Evolutionary conservation across 2,888 invertebrate species (phyloP), one percentile per base, ranked within the genome.

Genomic region (Ecliptopera silaceata): DNA sequence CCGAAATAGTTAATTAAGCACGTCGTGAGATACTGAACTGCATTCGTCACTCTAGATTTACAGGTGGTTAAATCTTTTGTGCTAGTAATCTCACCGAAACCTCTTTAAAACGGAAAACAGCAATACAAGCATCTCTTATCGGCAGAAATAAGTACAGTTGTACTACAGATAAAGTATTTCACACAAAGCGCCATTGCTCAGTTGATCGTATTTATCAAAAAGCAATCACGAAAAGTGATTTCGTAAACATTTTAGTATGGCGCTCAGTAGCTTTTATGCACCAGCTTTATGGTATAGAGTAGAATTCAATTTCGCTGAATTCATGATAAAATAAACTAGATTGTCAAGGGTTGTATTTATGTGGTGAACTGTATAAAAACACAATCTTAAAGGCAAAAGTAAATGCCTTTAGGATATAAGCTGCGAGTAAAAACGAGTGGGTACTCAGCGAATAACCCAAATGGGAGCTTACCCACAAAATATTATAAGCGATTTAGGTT

Each of bases 261-360:
- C 64, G 56, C 72, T 63, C 63, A 68, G 68, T 69, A 63, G 61
- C 72, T 64, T 70, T 75, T 74, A 74, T 75, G 75, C 75, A 71
- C 68, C 70, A 66, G 65, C 34, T 75, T 74, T 74, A 71, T 70
- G 69, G 74, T 46, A 71, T 68, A 64, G 62, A 71, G 64, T 71
- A 68, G 72, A 75, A 79, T 79, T 79, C 78, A 75, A 78, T 79
- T 77, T 66, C 69, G 70, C 68, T 71, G 70, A 74, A 78, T 75
- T 76, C 72, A 71, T 72, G 73, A 72, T 72, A 73, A 73, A 77
- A 77, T 79, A 79, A 79, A 79, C 79, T 75, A 71, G 73, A 72
- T 72, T 77, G 70, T 77, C 69, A 70, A 71, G 75, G 75, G 69
- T 73, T 70, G 74, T 73, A 74, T 78, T 77, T 79, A 76, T 79